phyloP scores from a whole-genome alignment of 2,113 vertebrate genomes.

The Chaetops frenatus region DNA sequence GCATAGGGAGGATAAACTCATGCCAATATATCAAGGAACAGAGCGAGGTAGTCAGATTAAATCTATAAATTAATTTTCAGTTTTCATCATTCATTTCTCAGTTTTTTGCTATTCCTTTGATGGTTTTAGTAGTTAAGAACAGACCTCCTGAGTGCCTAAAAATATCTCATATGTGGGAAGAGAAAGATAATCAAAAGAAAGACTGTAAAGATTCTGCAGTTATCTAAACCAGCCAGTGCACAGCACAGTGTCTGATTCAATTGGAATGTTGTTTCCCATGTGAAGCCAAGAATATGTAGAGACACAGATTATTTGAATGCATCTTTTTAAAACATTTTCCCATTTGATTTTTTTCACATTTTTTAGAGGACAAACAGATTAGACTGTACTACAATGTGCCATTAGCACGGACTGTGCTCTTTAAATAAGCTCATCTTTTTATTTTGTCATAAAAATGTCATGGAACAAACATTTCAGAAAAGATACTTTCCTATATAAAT shows the following conservation, averaged over 20 bases:
- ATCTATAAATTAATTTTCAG: not conserved
- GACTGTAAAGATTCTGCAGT: not conserved
- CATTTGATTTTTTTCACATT: not conserved
- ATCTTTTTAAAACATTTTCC: not conserved
- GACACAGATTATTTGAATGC: not conserved
- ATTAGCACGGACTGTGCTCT: not conserved
- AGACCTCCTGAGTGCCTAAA: not conserved
- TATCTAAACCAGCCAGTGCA: not conserved
- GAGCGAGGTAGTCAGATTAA: not conserved
- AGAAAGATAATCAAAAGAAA: not conserved
- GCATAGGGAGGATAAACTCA: not conserved
- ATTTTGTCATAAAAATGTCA: not conserved
- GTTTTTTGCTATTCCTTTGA: not conserved
- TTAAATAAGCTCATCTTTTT: not conserved
- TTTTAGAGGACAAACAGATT: not conserved
- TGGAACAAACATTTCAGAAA: not conserved
- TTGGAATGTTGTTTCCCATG: not conserved
- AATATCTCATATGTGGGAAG: conserved; percentile 17
- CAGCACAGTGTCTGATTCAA: not conserved
- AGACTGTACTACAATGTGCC: not conserved
- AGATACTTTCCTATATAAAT: not conserved
- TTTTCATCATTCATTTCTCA: not conserved
- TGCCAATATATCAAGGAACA: not conserved
- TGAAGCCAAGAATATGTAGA: not conserved
- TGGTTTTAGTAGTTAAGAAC: not conserved